phyloP scores from a whole-genome alignment of 2,113 vertebrate species.

The Sterrhoptilus dennistouni region DNA sequence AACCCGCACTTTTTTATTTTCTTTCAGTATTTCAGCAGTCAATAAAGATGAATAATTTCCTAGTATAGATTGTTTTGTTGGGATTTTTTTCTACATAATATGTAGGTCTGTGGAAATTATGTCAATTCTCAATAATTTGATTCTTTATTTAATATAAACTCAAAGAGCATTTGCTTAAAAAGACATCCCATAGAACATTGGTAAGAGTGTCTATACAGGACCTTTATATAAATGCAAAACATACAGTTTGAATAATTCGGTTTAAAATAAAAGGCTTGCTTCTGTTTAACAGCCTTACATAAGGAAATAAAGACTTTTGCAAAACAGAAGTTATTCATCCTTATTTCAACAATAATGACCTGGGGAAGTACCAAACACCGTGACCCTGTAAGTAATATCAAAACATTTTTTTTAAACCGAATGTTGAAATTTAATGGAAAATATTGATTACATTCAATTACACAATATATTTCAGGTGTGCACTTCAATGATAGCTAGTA shows the following conservation, averaged over 20 bases:
- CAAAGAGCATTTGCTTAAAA: not conserved
- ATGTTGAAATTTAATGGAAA: not conserved
- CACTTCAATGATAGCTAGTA: not conserved
- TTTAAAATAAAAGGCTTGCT: not conserved
- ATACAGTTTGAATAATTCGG: not conserved
- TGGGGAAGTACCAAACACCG: constrained; percentile 83
- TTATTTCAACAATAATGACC: constrained; percentile 91
- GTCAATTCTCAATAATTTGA: not conserved
- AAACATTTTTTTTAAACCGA: not conserved
- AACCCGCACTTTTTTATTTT: not conserved
- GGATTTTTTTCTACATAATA: not conserved
- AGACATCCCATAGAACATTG: not conserved
- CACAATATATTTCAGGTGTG: not conserved
- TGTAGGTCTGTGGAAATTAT: not conserved
- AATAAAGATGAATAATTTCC: not conserved
- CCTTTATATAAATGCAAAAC: not conserved
- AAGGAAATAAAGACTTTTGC: constrained; percentile 72
- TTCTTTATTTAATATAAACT: not conserved
- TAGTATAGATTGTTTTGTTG: not conserved
- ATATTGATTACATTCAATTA: not conserved
- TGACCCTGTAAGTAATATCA: constrained; percentile 79
- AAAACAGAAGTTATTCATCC: constrained; percentile 85
- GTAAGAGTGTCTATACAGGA: not conserved
- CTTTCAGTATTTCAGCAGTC: not conserved
- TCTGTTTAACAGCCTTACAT: constrained; percentile 77